Evolutionary conservation across 2,888 invertebrate genomes (phyloP).

Genomic region (Phrixothrix hirtus): DNA sequence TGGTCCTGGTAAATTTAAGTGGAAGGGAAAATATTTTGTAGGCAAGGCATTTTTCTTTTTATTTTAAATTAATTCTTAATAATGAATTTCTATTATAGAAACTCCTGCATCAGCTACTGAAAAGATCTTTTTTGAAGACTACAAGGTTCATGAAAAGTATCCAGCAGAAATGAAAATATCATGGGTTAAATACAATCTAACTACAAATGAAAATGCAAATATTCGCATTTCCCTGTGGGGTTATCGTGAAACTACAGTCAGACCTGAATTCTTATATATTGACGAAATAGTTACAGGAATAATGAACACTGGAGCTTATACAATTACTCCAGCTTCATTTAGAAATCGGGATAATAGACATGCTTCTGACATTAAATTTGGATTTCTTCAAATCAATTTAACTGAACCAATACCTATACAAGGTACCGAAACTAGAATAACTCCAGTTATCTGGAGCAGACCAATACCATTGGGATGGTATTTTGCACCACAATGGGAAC

Average conservation of each 20-base stretch:
- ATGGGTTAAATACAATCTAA: conserved; percentile 86
- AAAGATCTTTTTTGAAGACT: conserved; percentile 79
- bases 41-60: conserved; percentile 62
- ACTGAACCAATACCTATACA: conserved; percentile 66
- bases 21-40: conserved; percentile 89
- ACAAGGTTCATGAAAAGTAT: conserved; percentile 71
- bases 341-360: conserved; percentile 69
- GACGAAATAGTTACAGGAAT: conserved; percentile 69
- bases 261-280: conserved; percentile 81
- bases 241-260: conserved; percentile 81
- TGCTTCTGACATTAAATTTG: conserved; percentile 78
- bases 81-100: conserved; percentile 71
- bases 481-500: conserved; percentile 87
- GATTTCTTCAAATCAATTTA: conserved; percentile 84
- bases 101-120: conserved; percentile 86
- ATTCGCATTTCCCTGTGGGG: conserved; percentile 87
- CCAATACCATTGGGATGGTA: conserved; percentile 94
- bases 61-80: no score
- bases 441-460: conserved; percentile 79
- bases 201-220: conserved; percentile 74
- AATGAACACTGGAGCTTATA: conserved; percentile 64
- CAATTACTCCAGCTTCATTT: conserved; percentile 74
- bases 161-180: conserved; percentile 77
- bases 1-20: conserved; percentile 80
- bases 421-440: conserved; percentile 52